A percentile compares a stretch with the other conserved stretches of the same genome.
phyloP scores from a whole-genome alignment of 2,113 vertebrate species.

The Mustelus asterias region DNA sequence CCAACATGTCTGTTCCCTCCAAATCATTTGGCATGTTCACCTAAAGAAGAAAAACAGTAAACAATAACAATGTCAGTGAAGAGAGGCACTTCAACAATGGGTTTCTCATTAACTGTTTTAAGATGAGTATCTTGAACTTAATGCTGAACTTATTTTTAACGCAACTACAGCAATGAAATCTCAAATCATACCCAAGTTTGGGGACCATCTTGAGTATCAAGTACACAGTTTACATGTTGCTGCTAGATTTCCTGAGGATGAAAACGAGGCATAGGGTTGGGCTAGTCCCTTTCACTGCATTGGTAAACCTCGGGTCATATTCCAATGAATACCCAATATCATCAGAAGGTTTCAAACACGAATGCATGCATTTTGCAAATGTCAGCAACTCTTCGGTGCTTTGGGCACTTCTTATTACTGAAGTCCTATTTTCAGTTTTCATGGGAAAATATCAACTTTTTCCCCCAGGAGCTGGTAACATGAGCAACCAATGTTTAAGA shows the following conservation, averaged over 20 bases:
- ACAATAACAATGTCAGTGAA: constrained; percentile 5
- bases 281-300: not conserved
- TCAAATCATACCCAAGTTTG: not conserved
- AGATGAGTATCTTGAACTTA: not conserved
- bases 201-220: not conserved
- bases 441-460: not conserved
- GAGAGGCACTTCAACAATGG: not conserved
- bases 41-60: constrained; percentile 52
- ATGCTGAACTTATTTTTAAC: not conserved
- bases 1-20: constrained; percentile 92
- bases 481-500: not conserved
- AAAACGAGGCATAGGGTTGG: not conserved
- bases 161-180: not conserved
- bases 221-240: not conserved
- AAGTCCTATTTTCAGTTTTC: not conserved
- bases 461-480: not conserved
- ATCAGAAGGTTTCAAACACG: not conserved
- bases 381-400: not conserved
- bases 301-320: not conserved
- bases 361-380: not conserved
- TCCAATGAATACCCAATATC: not conserved
- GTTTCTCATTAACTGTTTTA: not conserved
- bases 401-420: not conserved
- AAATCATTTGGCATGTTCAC: constrained; percentile 96
- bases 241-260: not conserved